Conservation (phyloP, 2,888 invertebrate species). For the Tenthredo scrophulariae region DNA sequence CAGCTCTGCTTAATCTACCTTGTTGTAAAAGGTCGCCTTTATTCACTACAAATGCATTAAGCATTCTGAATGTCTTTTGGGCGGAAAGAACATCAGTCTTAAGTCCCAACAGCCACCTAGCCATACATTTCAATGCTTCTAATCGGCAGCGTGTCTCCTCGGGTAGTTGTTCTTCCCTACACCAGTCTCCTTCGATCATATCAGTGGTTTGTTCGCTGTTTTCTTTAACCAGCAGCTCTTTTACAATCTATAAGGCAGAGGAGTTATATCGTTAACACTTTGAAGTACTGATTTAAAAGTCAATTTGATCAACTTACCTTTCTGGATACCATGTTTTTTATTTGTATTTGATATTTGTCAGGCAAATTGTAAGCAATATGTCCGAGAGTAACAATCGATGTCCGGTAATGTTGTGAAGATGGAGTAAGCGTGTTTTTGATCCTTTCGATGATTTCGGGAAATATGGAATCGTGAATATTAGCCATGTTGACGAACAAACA, state of each 20-base stretch:
- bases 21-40: constrained; percentile 93
- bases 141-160: constrained; percentile 95
- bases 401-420: constrained; percentile 90
- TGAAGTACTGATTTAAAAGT: not conserved
- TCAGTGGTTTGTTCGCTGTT: constrained; percentile 80
- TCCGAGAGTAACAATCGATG: constrained; percentile 95
- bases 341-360: constrained; percentile 92
- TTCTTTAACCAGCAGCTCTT: constrained; percentile 94
- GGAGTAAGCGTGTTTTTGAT: constrained; percentile 88
- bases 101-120: constrained; percentile 95
- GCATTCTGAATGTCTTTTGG: constrained; percentile 96
- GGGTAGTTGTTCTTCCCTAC: constrained; percentile 91
- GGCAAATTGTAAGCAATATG: constrained; percentile 97
- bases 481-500: constrained; percentile 93
- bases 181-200: constrained; percentile 85
- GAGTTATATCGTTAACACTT: constrained; percentile 31
- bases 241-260: constrained; percentile 86
- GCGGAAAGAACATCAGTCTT: constrained; percentile 93
- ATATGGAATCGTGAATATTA: constrained; percentile 86
- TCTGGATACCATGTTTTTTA: constrained; percentile 96
- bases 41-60: constrained; percentile 95
- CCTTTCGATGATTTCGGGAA: constrained; percentile 90
- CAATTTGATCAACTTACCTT: constrained; percentile 81
- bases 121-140: constrained; percentile 97
- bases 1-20: constrained; percentile 88